Evolutionary conservation across 2,888 invertebrate species (phyloP).

Genomic region (Cylloceria caligata): DNA sequence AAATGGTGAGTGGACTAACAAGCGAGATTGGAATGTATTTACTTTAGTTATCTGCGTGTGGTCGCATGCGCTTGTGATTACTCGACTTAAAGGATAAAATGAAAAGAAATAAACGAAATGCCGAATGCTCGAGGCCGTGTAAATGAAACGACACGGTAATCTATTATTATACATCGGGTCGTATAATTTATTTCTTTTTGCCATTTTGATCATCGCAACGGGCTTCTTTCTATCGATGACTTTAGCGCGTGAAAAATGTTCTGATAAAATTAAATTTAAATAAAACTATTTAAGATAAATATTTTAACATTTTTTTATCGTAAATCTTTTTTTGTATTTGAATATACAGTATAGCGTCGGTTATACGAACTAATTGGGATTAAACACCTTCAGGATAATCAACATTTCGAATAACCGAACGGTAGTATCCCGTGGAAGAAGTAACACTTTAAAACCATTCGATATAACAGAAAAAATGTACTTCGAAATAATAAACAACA

Average conservation of each 20-base stretch:
- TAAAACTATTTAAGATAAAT: neutral
- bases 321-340: neutral
- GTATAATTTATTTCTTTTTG: slow-evolving; percentile 59
- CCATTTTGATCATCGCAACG: slow-evolving; percentile 36
- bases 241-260: neutral
- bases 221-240: neutral
- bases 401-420: no score
- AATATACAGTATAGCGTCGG: neutral
- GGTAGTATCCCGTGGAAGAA: no score
- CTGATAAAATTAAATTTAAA: neutral
- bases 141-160: neutral
- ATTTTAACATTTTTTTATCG: neutral
- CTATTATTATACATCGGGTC: slow-evolving; percentile 59
- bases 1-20: slow-evolving; percentile 72
- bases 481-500: no score
- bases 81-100: neutral
- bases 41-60: neutral
- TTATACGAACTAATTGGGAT: no score
- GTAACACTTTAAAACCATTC: no score
- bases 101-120: slow-evolving; percentile 1
- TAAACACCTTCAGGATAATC: no score
- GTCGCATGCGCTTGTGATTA: neutral
- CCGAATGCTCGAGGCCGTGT: neutral
- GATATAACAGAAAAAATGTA: no score
- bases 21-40: slow-evolving; percentile 17